Evolutionary conservation across 2,888 invertebrate species (phyloP), one percentile per base, ranked within the genome.

Genomic region (Ligdia adustata): DNA sequence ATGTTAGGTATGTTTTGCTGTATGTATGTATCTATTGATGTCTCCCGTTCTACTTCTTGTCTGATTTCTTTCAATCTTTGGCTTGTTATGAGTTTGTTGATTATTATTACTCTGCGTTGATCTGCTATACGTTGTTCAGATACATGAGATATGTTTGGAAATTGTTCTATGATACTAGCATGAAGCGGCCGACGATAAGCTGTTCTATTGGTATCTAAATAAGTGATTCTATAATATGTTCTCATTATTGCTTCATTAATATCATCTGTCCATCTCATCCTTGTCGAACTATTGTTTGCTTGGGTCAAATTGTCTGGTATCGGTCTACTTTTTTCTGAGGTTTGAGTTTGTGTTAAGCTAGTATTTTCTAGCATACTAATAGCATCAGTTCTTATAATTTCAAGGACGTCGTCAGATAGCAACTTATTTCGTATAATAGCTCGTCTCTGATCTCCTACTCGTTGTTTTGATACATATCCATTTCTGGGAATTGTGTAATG

Each of bases 81-180:
- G 1, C 20, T 18, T 6, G 7, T 3, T 1, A 42, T 13, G 1
- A 29, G 28, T 28, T 29, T 49, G n/a, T 49, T 42, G 3, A 28
- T 32, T 18, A 43, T 9, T 0, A 49, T 49, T 3, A 34, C 12
- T 2, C 49, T 27, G 4, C 42, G 18, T 13, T 49, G 49, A 20
- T 49, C 42, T 1, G 49, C 38, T 3, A 49, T 26, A 0, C 49
- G 6, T 32, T 49, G 49, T 9, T 49, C 44, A 2, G 29, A 33
- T 0, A 49, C 2, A 9, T 44, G n/a, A n/a, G n/a, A n/a, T n/a
- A n/a, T n/a, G n/a, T n/a, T n/a, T n/a, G n/a, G n/a, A n/a, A n/a
- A n/a, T n/a, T n/a, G n/a, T n/a, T n/a, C n/a, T n/a, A n/a, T n/a
- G n/a, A n/a, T n/a, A n/a, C n/a, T n/a, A n/a, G n/a, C n/a, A n/a